phyloP scores from a whole-genome alignment of 64 coral and sea anemone genomes.

The Hydrozoanthus tunicans region DNA sequence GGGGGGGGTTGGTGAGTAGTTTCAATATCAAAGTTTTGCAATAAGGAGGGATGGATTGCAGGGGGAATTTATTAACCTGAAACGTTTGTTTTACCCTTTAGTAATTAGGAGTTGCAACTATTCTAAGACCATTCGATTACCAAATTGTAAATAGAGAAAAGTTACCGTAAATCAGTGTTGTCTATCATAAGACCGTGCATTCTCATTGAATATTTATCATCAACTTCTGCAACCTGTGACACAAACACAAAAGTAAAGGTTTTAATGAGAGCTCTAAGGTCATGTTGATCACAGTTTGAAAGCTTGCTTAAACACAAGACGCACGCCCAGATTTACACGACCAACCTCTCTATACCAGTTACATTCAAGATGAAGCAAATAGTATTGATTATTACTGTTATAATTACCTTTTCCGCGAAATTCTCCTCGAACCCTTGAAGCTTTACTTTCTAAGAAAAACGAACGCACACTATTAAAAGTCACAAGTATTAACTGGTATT shows the following conservation, averaged over 20 bases:
- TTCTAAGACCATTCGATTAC: too few species aligned
- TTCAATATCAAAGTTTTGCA: too few species aligned
- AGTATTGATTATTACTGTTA: not conserved
- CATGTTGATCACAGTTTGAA: not conserved
- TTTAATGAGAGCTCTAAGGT: not conserved
- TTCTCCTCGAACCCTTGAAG: constrained; percentile 81
- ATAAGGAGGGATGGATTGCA: too few species aligned
- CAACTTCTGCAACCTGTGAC: constrained; percentile 82
- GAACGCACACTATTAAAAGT: not conserved
- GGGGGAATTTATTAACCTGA: too few species aligned
- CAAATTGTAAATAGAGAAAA: not conserved
- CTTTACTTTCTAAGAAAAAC: constrained; percentile 65
- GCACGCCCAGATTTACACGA: too few species aligned
- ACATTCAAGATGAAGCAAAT: not conserved
- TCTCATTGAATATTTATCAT: constrained; percentile 88
- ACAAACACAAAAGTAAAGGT: constrained; percentile 8
- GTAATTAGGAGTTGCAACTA: too few species aligned
- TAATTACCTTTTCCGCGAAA: constrained; percentile 83
- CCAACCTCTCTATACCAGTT: not conserved
- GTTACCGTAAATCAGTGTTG: constrained; percentile 85
- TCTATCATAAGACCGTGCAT: constrained; percentile 85
- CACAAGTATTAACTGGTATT: too few species aligned
- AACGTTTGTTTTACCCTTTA: too few species aligned
- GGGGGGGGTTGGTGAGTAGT: too few species aligned
- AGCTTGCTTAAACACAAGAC: too few species aligned